Conservation (phyloP, 1,140 invertebrate genomes). For the Oryzaephilus surinamensis region DNA sequence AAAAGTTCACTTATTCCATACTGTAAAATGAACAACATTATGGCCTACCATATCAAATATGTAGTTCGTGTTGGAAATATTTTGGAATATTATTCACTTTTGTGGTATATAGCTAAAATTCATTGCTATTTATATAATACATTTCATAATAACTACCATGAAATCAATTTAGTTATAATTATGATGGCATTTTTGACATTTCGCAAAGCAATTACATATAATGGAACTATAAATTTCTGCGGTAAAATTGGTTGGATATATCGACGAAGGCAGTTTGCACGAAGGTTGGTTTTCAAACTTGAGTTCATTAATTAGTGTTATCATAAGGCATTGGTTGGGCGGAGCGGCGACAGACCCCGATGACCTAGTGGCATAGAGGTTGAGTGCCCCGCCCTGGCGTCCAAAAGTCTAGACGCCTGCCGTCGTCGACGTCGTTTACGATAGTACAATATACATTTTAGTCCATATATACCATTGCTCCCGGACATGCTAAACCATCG, state of each 20-base stretch:
- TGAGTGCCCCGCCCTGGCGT: conserved; percentile 8
- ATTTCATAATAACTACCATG: not conserved
- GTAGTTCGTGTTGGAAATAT: no score
- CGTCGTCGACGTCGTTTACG: conserved; percentile 9
- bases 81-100: no score
- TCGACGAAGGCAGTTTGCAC: not conserved
- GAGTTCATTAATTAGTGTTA: conserved; percentile 4
- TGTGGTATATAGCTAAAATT: no score
- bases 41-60: no score
- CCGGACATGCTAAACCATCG: conserved; percentile 11
- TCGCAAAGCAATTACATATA: not conserved
- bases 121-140: not conserved
- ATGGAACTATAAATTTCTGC: not conserved
- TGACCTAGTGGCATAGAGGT: conserved; percentile 9
- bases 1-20: no score
- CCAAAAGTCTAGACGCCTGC: conserved; percentile 9
- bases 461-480: conserved; percentile 1
- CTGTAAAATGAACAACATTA: no score
- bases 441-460: conserved; percentile 7
- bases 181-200: not conserved
- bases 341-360: not conserved
- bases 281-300: no score
- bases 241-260: not conserved
- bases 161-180: not conserved
- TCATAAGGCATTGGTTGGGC: not conserved